Conservation (phyloP, 1,140 invertebrate genomes). For the Acromyrmex charruanus region DNA sequence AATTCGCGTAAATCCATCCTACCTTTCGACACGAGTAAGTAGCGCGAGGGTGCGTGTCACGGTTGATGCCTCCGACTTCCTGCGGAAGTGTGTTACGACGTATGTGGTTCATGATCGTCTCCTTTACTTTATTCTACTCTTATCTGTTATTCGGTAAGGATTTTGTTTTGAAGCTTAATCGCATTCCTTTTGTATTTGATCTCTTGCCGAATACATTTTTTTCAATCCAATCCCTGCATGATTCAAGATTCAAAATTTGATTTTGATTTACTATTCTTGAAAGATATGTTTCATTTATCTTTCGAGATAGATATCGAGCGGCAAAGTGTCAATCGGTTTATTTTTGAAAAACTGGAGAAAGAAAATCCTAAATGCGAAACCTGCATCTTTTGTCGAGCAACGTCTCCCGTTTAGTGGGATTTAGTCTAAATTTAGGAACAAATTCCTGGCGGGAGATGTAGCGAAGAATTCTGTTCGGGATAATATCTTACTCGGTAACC, state of each 20-base stretch:
- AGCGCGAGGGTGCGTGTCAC: constrained; percentile 72
- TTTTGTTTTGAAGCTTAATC: neutral
- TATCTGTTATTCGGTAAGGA: neutral
- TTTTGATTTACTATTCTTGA: neutral
- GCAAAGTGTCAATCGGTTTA: neutral
- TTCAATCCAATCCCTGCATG: neutral
- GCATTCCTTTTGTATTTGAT: neutral
- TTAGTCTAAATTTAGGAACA: neutral
- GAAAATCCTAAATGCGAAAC: neutral
- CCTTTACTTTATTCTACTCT: constrained; percentile 16
- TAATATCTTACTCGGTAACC: neutral
- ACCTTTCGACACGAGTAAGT: constrained; percentile 24
- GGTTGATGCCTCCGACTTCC: constrained; percentile 77
- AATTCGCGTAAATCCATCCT: constrained; percentile 19
- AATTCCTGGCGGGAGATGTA: constrained; percentile 18
- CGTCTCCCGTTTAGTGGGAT: no score
- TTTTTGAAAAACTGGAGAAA: neutral
- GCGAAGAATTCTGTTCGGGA: neutral
- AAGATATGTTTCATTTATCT: neutral
- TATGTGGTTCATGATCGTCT: constrained; percentile 42
- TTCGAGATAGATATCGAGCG: neutral
- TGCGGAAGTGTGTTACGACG: constrained; percentile 72
- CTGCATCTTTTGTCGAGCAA: neutral
- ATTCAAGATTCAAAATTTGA: neutral
- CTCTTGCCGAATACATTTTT: neutral